phyloP scores from a whole-genome alignment of 2,888 invertebrate species.

The Raillietiella orientalis region DNA sequence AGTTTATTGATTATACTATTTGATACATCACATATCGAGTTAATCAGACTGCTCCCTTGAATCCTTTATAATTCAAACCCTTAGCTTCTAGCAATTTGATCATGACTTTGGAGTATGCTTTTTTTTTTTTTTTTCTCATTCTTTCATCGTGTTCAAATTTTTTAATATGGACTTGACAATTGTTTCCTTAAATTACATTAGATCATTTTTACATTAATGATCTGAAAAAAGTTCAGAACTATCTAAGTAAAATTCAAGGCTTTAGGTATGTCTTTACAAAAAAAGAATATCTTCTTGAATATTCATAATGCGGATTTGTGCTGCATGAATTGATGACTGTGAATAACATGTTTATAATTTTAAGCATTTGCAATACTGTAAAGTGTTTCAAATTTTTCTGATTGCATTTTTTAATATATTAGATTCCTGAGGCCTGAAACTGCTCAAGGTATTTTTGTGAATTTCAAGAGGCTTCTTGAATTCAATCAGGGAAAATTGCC shows the following conservation, averaged over 20 bases:
- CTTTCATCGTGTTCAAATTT: too few species aligned
- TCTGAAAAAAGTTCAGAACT: too few species aligned
- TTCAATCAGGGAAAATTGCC: constrained; percentile 88
- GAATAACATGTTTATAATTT: constrained; percentile 1
- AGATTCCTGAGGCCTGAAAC: constrained; percentile 86
- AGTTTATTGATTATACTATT: too few species aligned
- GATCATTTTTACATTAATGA: too few species aligned
- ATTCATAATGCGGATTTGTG: not conserved
- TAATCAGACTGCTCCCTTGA: too few species aligned
- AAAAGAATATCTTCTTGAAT: constrained; percentile 1
- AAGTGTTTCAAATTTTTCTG: constrained; percentile 1
- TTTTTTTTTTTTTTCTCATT: too few species aligned
- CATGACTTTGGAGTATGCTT: too few species aligned
- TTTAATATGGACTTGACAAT: too few species aligned
- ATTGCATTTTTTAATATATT: constrained; percentile 7
- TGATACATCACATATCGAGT: too few species aligned
- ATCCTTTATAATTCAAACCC: too few species aligned
- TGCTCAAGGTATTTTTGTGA: constrained; percentile 98
- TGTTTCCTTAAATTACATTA: too few species aligned
- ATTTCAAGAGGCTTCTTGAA: constrained; percentile 84
- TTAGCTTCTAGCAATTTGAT: too few species aligned
- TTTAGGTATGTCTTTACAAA: not conserved
- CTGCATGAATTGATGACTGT: not conserved
- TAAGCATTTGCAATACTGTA: not conserved
- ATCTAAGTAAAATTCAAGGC: constrained; percentile 5